phyloP scores from a whole-genome alignment of 2,888 invertebrate genomes.

The Eupsilia transversa region DNA sequence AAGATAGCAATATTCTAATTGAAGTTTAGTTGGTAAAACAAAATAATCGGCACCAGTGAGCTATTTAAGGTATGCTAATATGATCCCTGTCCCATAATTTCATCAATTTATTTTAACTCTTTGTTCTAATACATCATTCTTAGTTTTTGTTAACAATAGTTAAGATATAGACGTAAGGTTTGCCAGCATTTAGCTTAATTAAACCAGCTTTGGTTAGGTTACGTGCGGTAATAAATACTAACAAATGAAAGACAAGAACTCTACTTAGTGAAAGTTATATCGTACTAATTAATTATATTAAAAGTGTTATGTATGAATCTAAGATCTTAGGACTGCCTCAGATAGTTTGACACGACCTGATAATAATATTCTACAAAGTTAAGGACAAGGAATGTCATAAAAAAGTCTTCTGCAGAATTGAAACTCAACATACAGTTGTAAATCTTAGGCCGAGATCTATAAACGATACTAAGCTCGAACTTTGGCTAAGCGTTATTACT shows the following conservation, averaged over 20 bases:
- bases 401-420: not conserved
- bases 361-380: not conserved
- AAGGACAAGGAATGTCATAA: not conserved
- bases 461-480: too few relatives aligned
- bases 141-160: not conserved
- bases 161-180: constrained; percentile 49
- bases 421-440: not conserved
- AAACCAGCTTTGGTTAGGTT: constrained; percentile 43
- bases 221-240: constrained; percentile 32
- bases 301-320: constrained; percentile 29
- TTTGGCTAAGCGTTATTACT: not conserved
- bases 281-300: constrained; percentile 51
- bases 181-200: constrained; percentile 45
- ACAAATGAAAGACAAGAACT: constrained; percentile 56
- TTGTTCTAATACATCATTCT: not conserved
- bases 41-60: not conserved
- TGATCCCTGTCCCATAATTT: not conserved
- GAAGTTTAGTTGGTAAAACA: not conserved
- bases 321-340: constrained; percentile 24
- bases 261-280: constrained; percentile 53
- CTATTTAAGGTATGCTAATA: not conserved
- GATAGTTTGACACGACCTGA: constrained; percentile 3
- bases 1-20: not conserved
- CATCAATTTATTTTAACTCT: not conserved
- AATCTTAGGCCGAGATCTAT: not conserved